A percentile compares a stretch with the other conserved stretches of the same genome.
Conservation (phyloP, 2,113 vertebrate species). For the Eleginops maclovinus region DNA sequence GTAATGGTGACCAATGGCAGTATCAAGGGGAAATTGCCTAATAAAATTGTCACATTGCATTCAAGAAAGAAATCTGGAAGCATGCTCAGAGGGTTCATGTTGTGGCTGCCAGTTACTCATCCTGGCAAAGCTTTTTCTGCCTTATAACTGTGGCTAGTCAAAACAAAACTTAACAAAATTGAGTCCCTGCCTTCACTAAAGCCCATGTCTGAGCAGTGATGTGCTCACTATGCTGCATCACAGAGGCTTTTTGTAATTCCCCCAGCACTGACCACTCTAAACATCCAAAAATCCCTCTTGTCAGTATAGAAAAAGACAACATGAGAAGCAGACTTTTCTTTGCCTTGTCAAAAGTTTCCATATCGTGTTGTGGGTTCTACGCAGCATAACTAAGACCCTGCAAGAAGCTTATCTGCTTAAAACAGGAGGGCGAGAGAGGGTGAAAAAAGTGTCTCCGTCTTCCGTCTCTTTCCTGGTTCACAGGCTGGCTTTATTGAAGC, state of each 20-base stretch:
- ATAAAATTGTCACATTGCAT: conserved; percentile 21
- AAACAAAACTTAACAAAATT: conserved; percentile 27
- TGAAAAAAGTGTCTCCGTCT: conserved; percentile 61
- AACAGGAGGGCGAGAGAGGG: conserved; percentile 74
- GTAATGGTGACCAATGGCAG: not conserved
- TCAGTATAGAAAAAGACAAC: conserved; percentile 68
- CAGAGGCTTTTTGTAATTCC: conserved; percentile 62
- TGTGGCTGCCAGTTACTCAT: conserved; percentile 36
- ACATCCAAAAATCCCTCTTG: conserved; percentile 72
- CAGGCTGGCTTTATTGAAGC: conserved; percentile 71
- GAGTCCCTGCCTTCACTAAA: conserved; percentile 24
- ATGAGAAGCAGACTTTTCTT: conserved; percentile 57
- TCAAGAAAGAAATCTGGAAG: conserved; percentile 17
- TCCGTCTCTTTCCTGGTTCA: conserved; percentile 76
- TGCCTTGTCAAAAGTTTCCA: conserved; percentile 74
- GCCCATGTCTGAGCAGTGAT: conserved; percentile 25
- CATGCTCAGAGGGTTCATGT: conserved; percentile 1
- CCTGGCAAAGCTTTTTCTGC: conserved; percentile 11
- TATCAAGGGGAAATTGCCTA: conserved; percentile 2
- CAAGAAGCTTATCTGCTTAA: conserved; percentile 83
- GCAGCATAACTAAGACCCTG: conserved; percentile 81
- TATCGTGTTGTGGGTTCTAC: conserved; percentile 68
- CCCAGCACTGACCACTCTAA: conserved; percentile 65
- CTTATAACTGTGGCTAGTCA: conserved; percentile 16
- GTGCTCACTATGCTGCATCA: conserved; percentile 38